A percentile compares a stretch with the other conserved stretches of the same genome.
These are phyloP conservation scores for Talpa occidentalis DNA, from an alignment of 2,113 vertebrate genomes.

Conservation along the genomic window DNA sequence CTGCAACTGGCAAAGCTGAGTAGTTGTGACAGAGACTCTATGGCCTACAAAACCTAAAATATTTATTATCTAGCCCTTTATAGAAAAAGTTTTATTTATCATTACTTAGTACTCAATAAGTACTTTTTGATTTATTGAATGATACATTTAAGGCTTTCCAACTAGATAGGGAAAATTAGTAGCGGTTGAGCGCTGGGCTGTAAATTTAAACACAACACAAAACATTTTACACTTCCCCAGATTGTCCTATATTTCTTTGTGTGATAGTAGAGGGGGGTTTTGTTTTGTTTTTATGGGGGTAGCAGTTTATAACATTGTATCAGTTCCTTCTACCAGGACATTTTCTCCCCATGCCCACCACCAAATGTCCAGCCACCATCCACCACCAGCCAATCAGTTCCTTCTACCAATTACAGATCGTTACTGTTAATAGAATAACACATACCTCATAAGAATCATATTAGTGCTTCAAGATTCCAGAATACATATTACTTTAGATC, in stretches of 20 bases:
- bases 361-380: too few species aligned
- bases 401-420: not conserved
- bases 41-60: not conserved
- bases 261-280: not conserved
- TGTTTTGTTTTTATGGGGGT: too few species aligned
- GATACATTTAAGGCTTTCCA: not conserved
- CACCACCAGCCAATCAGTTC: too few species aligned
- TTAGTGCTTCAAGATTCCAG: slow-evolving; percentile 31
- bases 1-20: not conserved
- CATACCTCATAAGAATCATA: not conserved
- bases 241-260: not conserved
- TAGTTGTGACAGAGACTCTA: not conserved
- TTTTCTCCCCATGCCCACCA: too few species aligned
- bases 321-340: too few species aligned
- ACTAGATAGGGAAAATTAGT: not conserved
- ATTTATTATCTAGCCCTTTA: not conserved
- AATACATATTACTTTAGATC: slow-evolving; percentile 20
- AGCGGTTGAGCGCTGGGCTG: too few species aligned
- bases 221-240: not conserved
- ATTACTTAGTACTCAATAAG: not conserved
- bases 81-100: not conserved
- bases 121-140: slow-evolving; percentile 21
- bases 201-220: not conserved
- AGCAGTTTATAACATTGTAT: too few species aligned
- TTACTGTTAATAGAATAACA: not conserved